Evolutionary conservation across 2,113 vertebrate species (phyloP), one percentile per base, ranked within the genome.

Genomic region (Colinus virginianus): DNA sequence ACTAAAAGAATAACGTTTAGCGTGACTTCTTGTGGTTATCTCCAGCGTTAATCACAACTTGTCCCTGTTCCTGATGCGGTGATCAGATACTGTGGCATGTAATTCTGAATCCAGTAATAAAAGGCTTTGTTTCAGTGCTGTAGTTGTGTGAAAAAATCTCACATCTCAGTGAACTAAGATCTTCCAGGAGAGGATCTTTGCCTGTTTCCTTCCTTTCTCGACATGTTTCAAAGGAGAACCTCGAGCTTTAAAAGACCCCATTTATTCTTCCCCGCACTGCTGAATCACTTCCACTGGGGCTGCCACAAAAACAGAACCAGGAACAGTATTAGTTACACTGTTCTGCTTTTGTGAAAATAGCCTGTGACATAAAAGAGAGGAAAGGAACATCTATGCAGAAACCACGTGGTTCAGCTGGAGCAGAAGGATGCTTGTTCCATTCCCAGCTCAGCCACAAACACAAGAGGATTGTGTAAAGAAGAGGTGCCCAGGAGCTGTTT

Each of bases 311-410:
- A 78, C 38, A 79, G 75, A 93, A 82, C n/a, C 75, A 49, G 70
- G 51, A 62, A 21, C 49, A 63, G 40, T 9, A 5, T 43, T 58
- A 72, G 55, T 40, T n/a, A 38, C 70, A 6, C 11, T 26, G 36
- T 94, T 92, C 92, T 82, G 90, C 87, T 95, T 90, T 90, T 85
- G 90, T 51, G 67, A 78, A 43, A 88, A 56, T 6, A 75, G 38
- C 56, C 51, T 42, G 55, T 20, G 30, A 45, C 40, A 15, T 20
- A 69, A 85, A 81, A 67, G 79, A 78, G 55, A 51, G 79, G 66
- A 87, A 45, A 71, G 38, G 46, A 76, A 86, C 74, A 48, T 63
- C 45, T 40, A 61, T 78, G 49, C 69, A 84, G 82, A 90, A 84
- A 69, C 55, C 83, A 61, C 61, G 2, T 26, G 62, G 45, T 56